A percentile compares a stretch with the other conserved stretches of the same genome.
These are phyloP conservation scores for Heliornis fulica DNA, from an alignment of 2,113 vertebrate genomes.

Conservation along the genomic window DNA sequence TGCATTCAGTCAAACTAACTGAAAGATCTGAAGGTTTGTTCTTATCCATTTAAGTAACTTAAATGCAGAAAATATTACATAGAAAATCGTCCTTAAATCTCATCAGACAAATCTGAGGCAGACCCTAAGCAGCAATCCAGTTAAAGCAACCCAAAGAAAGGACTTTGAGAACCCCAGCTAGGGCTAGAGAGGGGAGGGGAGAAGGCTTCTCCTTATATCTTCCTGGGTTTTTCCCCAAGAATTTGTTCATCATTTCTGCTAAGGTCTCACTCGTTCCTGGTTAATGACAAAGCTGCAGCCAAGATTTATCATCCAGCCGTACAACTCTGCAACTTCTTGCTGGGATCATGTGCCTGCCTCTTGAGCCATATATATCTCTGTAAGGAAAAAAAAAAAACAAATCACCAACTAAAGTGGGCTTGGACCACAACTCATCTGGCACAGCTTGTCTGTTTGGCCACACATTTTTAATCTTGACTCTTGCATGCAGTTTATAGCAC, in stretches of 20 bases:
- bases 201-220: neutral
- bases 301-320: conserved; percentile 25
- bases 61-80: neutral
- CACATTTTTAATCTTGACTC: conserved; percentile 60
- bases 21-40: neutral
- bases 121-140: neutral
- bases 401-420: conserved; percentile 40
- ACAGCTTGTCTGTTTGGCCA: conserved; percentile 52
- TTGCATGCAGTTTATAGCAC: conserved; percentile 73
- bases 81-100: neutral
- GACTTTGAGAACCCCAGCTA: conserved; percentile 8
- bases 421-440: conserved; percentile 56
- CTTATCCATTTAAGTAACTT: neutral
- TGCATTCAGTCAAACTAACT: neutral
- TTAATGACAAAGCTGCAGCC: conserved; percentile 50
- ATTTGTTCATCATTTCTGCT: conserved; percentile 7
- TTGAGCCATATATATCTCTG: conserved; percentile 69
- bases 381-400: conserved; percentile 24
- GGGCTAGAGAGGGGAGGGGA: neutral
- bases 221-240: neutral
- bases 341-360: conserved; percentile 70
- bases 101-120: neutral
- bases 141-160: conserved; percentile 62
- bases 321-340: conserved; percentile 52
- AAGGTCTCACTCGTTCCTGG: conserved; percentile 22